Evolutionary conservation across 2,888 invertebrate genomes (phyloP), one percentile per base, ranked within the genome.

Genomic region (Rhaphigaster nebulosa): DNA sequence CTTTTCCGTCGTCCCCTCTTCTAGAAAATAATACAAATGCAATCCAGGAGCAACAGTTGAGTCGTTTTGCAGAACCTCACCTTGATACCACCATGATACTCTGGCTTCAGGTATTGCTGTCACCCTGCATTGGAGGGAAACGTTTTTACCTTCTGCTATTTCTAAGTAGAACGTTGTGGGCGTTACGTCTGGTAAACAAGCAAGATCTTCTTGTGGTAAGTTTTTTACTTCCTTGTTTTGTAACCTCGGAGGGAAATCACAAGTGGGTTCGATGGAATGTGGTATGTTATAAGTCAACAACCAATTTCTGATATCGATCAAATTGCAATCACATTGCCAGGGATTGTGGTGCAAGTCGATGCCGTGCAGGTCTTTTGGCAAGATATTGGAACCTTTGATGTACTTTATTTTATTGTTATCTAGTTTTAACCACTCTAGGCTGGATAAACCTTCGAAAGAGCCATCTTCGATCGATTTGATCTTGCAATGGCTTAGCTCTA

Each of bases 321-420:
- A 95, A 92, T 96, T 95, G 94, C 98, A 98, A 94, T 98, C 97
- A 94, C 98, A 98, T 92, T 96, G 95, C 98, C 98, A 98, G 92
- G 97, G 96, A 95, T 98, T 98, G 93, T 96, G 96, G 93, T 98
- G 96, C 92, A 98, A 94, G 93, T 97, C 96, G 91, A 98, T 95
- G 91, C 97, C 97, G 93, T 97, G 96, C 92, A 98, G 94, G 88
- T 96, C 96, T 92, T 96, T 96, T n/a, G 97, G 97, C 90, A 97
- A 95, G 93, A 97, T 95, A 93, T 95, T 95, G 91, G 95, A 95
- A 87, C 96, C 97, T 93, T 95, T 95, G 93, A 97, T 95, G 93
- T 95, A 95, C 91, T 96, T 95, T 93, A 98, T 95, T 93, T 95
- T 95, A 94, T 98, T 98, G 92, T 96, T 97, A 93, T 98, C 96